These are phyloP conservation scores for Diadophis punctatus DNA, from an alignment of 2,113 vertebrate genomes.

Conservation along the genomic window DNA sequence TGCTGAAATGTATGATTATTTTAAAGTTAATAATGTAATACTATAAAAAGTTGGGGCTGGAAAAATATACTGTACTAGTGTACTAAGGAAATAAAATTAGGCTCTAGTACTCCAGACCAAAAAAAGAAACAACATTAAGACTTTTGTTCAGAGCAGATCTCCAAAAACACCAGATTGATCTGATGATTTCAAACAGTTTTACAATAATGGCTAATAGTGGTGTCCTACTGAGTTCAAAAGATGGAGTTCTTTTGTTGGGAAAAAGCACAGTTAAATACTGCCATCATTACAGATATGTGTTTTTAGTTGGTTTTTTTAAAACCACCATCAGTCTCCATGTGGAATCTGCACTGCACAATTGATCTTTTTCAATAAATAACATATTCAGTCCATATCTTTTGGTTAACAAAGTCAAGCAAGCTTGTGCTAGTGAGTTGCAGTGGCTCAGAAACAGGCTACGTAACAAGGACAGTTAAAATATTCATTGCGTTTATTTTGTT, in stretches of 20 bases:
- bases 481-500: background rate
- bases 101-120: conserved; percentile 29
- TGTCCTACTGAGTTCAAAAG: conserved; percentile 59
- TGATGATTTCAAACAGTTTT: conserved; percentile 46
- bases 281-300: conserved; percentile 26
- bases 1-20: background rate
- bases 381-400: conserved; percentile 22
- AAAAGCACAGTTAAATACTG: conserved; percentile 47
- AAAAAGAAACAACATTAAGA: conserved; percentile 50
- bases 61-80: background rate
- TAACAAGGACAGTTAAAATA: background rate
- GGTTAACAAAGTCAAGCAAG: conserved; percentile 25
- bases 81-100: background rate
- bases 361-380: conserved; percentile 47
- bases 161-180: conserved; percentile 55
- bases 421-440: conserved; percentile 10
- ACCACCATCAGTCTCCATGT: background rate
- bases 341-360: conserved; percentile 48
- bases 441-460: background rate
- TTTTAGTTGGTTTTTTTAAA: background rate
- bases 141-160: conserved; percentile 58
- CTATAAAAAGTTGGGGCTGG: background rate
- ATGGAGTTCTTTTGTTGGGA: conserved; percentile 60
- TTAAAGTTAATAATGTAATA: conserved; percentile 12
- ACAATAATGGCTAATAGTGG: conserved; percentile 41